Evolutionary conservation across 53 echinoderm and acorn worm species (phyloP), one percentile per base, ranked within the genome.

Genomic region (Henricia sp.): DNA sequence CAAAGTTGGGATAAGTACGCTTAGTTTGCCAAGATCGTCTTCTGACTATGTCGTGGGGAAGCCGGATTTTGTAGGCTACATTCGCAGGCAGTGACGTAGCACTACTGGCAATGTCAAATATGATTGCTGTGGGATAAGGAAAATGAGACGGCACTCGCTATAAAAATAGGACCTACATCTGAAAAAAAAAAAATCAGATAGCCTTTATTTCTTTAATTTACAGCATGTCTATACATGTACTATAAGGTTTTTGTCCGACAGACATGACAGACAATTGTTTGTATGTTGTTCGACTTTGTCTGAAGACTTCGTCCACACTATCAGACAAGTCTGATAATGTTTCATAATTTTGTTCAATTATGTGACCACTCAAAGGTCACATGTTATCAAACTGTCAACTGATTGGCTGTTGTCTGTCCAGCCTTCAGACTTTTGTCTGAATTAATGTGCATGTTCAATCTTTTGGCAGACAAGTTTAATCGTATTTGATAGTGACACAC

Each of bases 1-100:
- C 59, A 90, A 90, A 90, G 50, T 28, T 32, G 37, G 90, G 90
- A 51, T 85, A 90, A 42, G 74, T 67, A 1, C 71, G 26, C 17
- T 78, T 67, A 14, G 90, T 90, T 21, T 23, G 25, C 84, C 84
- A 90, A 0, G 85, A 71, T 36, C 65, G 55, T 3, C 30, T 38
- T 0, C 38, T 27, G 3, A 68, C 83, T 2, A 89, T 63, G 48
- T 71, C 83, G 37, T 89, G 89, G 24, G 89, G 65, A 11, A 89
- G 75, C 40, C 89, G 89, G 50, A 89, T 89, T 19, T 65, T 60
- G 40, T 89, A 89, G 1, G 67, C 63, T 4, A 89, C 39, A 38
- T 89, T 57, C 27, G 0, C 3, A 6, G 89, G 84, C 2, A 89
- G 70, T n/a, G 65, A 53, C 3, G 72, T 89, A 13, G 68, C 65